Base-by-base conservation (phyloP, 2,797 vertebrate species). In the Sebastes goodei region DNA sequence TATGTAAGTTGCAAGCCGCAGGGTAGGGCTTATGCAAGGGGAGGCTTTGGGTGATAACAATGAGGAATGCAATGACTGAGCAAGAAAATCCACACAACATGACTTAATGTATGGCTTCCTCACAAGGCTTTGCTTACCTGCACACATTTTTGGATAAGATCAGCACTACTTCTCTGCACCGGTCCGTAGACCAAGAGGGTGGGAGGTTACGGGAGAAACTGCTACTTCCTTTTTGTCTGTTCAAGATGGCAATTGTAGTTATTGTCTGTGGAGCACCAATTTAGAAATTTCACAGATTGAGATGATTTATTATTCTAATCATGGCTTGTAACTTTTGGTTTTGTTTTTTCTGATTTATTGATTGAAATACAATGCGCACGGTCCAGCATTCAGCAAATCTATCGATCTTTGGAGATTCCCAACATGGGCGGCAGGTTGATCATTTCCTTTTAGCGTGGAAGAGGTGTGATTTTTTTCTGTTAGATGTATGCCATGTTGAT, bases 401-500 rank as follows among this genome's bases (percentile, higher is more conserved):
- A 80, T 87, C 84, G 84, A 91, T 90, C 70, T 78, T 57, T 68
- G 72, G 59, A 80, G 86, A 86, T 76, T 81, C 71, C 52, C 71
- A 10, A 82, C 33, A 52, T 73, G 71, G 74, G 85, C 23, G 57
- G 61, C 83, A 53, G 81, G 81, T 71, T 91, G 86, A 89, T 91
- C 67, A 71, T 89, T 87, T 90, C 87, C 83, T 83, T 78, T 88
- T 80, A 76, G 63, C 52, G 72, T 72, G 53, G 78, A 71, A 81
- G 56, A 20, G 74, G 42, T 52, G 62, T 53, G 78, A 81, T 87
- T 89, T 87, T 73, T 81, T 73, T 81, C 84, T 79, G 85, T 87
- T 91, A 85, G 90, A 92, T 90, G 89, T 92, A 85, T 89, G 93
- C 87, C 91, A 87, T 80, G 91, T 84, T 91, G 93, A 94, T 94